phyloP scores from a whole-genome alignment of 1,140 invertebrate species.

The Pectinophora gossypiella region DNA sequence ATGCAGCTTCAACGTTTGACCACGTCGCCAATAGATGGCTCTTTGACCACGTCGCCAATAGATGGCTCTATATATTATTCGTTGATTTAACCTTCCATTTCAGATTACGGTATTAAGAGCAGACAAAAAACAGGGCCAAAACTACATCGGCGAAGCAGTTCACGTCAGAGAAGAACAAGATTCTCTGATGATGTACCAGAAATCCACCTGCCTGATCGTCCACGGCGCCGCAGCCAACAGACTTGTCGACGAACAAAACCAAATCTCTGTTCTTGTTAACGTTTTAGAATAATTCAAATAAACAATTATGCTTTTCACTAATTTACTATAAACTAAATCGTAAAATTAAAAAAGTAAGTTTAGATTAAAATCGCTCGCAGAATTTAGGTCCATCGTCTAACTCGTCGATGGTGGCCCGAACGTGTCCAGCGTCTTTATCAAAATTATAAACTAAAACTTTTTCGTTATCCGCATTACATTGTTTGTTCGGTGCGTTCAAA shows the following conservation, averaged over 20 bases:
- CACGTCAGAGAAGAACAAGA: constrained; percentile 20
- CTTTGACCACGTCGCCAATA: too few species aligned
- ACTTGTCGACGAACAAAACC: constrained; percentile 10
- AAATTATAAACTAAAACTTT: background rate
- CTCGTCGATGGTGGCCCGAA: too few species aligned
- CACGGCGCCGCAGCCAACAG: constrained; percentile 9
- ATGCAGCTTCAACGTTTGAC: too few species aligned
- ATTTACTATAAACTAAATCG: background rate
- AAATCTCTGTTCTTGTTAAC: constrained; percentile 18
- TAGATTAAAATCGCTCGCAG: background rate
- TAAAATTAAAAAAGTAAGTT: background rate
- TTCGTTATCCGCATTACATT: background rate
- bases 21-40: too few species aligned
- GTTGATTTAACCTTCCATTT: too few species aligned
- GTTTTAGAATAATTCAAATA: constrained; percentile 3
- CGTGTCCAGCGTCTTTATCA: background rate
- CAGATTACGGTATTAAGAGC: constrained; percentile 19
- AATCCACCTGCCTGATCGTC: constrained; percentile 18
- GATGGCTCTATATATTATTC: too few species aligned
- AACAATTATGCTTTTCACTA: too few species aligned
- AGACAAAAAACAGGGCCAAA: constrained; percentile 18
- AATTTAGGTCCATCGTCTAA: too few species aligned
- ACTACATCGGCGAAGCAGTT: constrained; percentile 20
- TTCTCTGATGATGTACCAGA: constrained; percentile 10
- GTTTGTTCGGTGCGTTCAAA: background rate